phyloP scores from a whole-genome alignment of 2,113 vertebrate genomes.

The Chlamydotis undulata region DNA sequence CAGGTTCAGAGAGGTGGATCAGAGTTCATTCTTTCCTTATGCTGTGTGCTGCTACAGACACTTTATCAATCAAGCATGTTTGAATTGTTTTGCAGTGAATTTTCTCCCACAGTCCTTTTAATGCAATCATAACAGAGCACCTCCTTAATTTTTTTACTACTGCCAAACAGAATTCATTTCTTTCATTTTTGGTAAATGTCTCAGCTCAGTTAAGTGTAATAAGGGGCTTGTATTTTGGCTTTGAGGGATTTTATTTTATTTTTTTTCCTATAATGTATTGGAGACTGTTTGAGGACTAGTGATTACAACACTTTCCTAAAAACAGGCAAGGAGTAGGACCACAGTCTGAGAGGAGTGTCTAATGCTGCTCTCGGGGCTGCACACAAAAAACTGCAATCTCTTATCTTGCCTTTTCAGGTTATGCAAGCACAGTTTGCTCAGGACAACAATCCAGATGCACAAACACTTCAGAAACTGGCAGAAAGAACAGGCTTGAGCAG shows the following conservation, averaged over 20 bases:
- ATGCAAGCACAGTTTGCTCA: conserved; percentile 97
- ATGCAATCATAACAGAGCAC: fast-evolving
- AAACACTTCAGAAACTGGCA: conserved; percentile 93
- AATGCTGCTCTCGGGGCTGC: neutral
- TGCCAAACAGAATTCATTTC: neutral
- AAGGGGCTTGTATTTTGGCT: neutral
- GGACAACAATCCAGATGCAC: conserved; percentile 95
- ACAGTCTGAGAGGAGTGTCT: neutral
- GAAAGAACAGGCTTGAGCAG: conserved; percentile 97
- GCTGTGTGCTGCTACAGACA: fast-evolving
- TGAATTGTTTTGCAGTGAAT: neutral
- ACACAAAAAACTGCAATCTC: neutral
- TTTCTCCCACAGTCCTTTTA: neutral
- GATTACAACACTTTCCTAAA: neutral
- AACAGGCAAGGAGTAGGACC: neutral
- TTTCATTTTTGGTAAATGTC: neutral
- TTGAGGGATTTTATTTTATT: neutral
- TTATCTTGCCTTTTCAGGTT: conserved; percentile 77
- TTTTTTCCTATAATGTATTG: neutral
- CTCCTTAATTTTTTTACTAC: neutral
- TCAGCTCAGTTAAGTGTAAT: neutral
- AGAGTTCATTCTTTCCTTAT: neutral
- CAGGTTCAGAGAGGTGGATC: neutral
- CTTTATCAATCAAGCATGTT: neutral
- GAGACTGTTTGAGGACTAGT: neutral